phyloP scores from a whole-genome alignment of 92 coral and sea anemone species.

The Metridium senile region DNA sequence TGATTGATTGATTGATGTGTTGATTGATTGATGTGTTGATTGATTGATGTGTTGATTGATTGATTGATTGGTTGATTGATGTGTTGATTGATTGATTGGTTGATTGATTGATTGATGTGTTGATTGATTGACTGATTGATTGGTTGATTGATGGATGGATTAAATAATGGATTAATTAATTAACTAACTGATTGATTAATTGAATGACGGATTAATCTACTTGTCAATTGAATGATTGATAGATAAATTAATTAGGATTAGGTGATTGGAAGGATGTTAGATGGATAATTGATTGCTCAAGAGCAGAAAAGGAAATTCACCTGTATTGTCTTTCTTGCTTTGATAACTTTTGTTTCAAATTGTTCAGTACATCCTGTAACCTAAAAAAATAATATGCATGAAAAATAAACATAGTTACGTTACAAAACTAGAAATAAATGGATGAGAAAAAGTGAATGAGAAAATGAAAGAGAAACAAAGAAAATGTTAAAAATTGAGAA shows the following conservation, averaged over 20 bases:
- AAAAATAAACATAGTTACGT: not conserved
- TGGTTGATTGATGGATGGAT: not conserved
- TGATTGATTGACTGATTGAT: not conserved
- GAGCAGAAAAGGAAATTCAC: too few species aligned
- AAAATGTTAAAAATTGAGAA: too few species aligned
- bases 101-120: not conserved
- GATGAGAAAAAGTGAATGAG: too few species aligned
- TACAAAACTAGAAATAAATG: too few species aligned
- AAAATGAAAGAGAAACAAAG: too few species aligned
- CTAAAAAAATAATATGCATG: too few species aligned
- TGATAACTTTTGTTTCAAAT: constrained; percentile 88
- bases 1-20: not conserved
- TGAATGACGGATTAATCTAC: too few species aligned
- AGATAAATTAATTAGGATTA: too few species aligned
- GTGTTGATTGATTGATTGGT: not conserved
- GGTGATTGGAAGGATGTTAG: too few species aligned
- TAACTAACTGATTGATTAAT: too few species aligned
- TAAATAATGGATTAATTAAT: not conserved
- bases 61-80: not conserved
- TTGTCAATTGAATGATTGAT: too few species aligned
- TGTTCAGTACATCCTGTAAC: constrained; percentile 90
- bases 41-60: not conserved
- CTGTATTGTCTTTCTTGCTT: constrained; percentile 94
- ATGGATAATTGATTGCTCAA: too few species aligned
- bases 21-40: not conserved